Evolutionary conservation across 2,888 invertebrate species (phyloP).

Genomic region (Choristoneura rosaceana): DNA sequence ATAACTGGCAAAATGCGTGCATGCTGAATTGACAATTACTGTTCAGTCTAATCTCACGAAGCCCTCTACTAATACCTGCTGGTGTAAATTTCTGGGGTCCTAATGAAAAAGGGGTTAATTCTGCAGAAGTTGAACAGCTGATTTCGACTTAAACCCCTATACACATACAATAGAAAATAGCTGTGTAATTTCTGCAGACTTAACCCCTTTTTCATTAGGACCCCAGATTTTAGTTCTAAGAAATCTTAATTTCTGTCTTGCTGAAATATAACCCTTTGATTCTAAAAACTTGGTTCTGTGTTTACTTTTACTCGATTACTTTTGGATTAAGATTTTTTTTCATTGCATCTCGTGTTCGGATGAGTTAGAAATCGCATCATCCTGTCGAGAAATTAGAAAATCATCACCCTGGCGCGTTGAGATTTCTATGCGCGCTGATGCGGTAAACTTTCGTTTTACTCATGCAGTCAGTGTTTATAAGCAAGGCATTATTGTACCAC

Average conservation of each 20-base stretch:
- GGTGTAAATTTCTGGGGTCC: too few relatives aligned
- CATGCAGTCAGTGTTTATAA: slow-evolving; percentile 52
- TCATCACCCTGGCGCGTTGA: slow-evolving; percentile 51
- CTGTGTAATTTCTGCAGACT: too few relatives aligned
- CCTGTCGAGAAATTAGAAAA: slow-evolving; percentile 38
- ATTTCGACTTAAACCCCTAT: too few relatives aligned
- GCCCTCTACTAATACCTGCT: neutral
- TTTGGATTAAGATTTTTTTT: neutral
- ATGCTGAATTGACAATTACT: neutral
- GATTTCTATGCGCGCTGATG: slow-evolving; percentile 68
- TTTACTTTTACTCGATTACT: neutral
- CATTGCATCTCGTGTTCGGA: neutral
- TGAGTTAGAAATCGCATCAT: slow-evolving; percentile 35
- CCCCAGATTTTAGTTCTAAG: neutral
- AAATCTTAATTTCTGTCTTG: neutral
- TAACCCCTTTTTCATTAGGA: too few relatives aligned
- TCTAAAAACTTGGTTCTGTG: neutral
- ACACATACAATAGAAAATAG: too few relatives aligned
- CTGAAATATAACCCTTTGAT: neutral
- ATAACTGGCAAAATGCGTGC: slow-evolving; percentile 15
- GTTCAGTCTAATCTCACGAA: neutral
- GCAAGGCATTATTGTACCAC: slow-evolving; percentile 45
- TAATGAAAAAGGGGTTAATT: too few relatives aligned
- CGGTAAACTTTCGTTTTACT: slow-evolving; percentile 70
- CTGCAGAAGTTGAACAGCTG: too few relatives aligned